Conservation (phyloP, 37 sponge, comb jelly and placozoan species). For the Halisarca cf. caerulea region DNA sequence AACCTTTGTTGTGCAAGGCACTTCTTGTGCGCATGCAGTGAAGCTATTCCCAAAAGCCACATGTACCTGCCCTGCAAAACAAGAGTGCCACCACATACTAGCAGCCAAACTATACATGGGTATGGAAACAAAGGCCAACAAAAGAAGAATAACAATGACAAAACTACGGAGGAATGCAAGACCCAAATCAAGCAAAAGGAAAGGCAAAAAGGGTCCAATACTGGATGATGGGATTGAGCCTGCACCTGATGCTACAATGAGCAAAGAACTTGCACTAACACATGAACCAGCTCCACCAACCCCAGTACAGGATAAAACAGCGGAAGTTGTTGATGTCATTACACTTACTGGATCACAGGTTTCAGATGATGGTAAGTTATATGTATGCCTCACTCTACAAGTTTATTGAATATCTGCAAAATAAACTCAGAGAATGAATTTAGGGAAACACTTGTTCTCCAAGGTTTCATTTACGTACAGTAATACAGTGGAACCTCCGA, state of each 20-base stretch:
- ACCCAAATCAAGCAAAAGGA: constrained; percentile 7
- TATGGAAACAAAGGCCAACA: not conserved
- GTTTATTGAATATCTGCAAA: too few relatives aligned
- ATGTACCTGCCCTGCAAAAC: constrained; percentile 6
- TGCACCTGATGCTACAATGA: constrained; percentile 12
- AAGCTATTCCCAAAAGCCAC: constrained; percentile 5
- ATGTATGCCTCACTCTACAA: too few relatives aligned
- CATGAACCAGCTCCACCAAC: too few relatives aligned
- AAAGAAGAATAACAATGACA: constrained; percentile 7
- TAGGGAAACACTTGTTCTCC: too few relatives aligned
- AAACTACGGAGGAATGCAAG: not conserved
- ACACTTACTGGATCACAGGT: too few relatives aligned
- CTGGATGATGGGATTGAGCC: constrained; percentile 2
- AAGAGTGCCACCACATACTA: constrained; percentile 10
- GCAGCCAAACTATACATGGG: constrained; percentile 21
- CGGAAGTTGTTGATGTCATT: too few relatives aligned
- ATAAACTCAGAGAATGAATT: too few relatives aligned
- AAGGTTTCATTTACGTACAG: too few relatives aligned
- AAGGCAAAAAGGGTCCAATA: not conserved
- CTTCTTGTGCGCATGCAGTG: constrained; percentile 12
- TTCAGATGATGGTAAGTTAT: too few relatives aligned
- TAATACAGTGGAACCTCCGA: too few relatives aligned
- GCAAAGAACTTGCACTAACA: not conserved
- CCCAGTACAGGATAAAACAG: too few relatives aligned
- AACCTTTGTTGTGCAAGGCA: constrained; percentile 25